Percentiles rank a stretch among this genome's conserved stretches.
These are phyloP conservation scores for Cataglyphis cursor DNA, from an alignment of 2,888 invertebrate species.

Conservation along the genomic window DNA sequence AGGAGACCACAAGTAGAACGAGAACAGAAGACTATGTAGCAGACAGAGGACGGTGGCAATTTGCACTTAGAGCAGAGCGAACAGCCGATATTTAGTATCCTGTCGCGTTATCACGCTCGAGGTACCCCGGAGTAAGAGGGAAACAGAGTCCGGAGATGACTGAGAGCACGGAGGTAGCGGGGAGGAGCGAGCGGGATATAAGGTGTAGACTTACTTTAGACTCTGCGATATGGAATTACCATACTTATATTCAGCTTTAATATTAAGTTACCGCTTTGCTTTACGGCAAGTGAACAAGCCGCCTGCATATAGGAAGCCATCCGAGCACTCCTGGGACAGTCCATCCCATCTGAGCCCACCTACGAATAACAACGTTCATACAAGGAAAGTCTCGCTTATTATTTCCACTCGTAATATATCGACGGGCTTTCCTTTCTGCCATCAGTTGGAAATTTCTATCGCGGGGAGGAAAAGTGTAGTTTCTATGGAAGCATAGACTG, in stretches of 20 bases:
- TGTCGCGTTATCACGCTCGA: slow-evolving; percentile 81
- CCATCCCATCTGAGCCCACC: slow-evolving; percentile 83
- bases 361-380: slow-evolving; percentile 69
- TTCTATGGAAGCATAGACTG: too few species aligned
- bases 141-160: slow-evolving; percentile 72
- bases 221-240: slow-evolving; percentile 85
- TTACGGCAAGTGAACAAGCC: slow-evolving; percentile 87
- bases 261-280: slow-evolving; percentile 87
- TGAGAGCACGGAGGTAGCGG: slow-evolving; percentile 52
- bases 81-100: slow-evolving; percentile 81
- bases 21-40: neutral
- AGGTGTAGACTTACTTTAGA: slow-evolving; percentile 86
- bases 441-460: neutral
- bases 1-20: slow-evolving; percentile 22
- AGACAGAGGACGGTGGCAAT: slow-evolving; percentile 74
- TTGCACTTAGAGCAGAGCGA: slow-evolving; percentile 75
- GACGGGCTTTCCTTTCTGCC: too few species aligned
- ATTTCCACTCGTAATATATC: slow-evolving; percentile 17
- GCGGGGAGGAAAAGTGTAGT: neutral
- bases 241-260: slow-evolving; percentile 86
- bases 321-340: slow-evolving; percentile 85
- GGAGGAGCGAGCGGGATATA: slow-evolving; percentile 66
- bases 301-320: slow-evolving; percentile 87
- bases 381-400: slow-evolving; percentile 48
- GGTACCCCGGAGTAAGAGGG: slow-evolving; percentile 72